phyloP scores from a whole-genome alignment of 1,140 invertebrate species.

The Drosophila nannoptera region DNA sequence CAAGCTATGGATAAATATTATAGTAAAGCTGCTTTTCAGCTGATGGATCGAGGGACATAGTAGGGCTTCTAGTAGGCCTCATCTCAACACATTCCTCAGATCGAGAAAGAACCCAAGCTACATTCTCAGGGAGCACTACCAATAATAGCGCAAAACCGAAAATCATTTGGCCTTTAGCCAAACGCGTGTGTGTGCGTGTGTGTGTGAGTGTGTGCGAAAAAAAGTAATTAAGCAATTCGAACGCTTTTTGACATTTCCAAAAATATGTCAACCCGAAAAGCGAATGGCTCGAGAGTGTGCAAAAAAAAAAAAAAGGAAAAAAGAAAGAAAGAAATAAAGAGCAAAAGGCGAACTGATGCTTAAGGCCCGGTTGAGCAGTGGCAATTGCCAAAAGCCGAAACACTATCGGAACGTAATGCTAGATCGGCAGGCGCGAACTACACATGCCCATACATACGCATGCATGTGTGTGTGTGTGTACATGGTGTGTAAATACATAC shows the following conservation, averaged over 20 bases:
- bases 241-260: conserved; percentile 73
- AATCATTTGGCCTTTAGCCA: conserved; percentile 49
- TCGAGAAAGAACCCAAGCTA: background rate
- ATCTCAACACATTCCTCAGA: no score
- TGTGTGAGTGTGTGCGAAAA: conserved; percentile 23
- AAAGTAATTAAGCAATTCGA: conserved; percentile 75
- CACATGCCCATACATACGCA: no score
- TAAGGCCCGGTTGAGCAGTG: conserved; percentile 50
- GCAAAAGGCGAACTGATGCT: conserved; percentile 51
- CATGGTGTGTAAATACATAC: background rate
- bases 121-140: conserved; percentile 1
- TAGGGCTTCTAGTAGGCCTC: no score
- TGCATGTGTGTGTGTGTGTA: background rate
- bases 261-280: conserved; percentile 69
- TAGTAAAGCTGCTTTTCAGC: no score
- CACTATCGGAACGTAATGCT: conserved; percentile 36
- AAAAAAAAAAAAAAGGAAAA: conserved; percentile 49
- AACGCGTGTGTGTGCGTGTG: conserved; percentile 26
- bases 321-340: conserved; percentile 16
- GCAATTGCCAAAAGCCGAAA: conserved; percentile 51
- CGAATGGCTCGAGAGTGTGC: conserved; percentile 42
- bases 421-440: conserved; percentile 40
- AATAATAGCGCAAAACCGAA: conserved; percentile 29
- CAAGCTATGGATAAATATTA: background rate
- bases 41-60: no score